Evolutionary conservation across 2,797 vertebrate genomes (phyloP).

Genomic region (Erethizon dorsatum): DNA sequence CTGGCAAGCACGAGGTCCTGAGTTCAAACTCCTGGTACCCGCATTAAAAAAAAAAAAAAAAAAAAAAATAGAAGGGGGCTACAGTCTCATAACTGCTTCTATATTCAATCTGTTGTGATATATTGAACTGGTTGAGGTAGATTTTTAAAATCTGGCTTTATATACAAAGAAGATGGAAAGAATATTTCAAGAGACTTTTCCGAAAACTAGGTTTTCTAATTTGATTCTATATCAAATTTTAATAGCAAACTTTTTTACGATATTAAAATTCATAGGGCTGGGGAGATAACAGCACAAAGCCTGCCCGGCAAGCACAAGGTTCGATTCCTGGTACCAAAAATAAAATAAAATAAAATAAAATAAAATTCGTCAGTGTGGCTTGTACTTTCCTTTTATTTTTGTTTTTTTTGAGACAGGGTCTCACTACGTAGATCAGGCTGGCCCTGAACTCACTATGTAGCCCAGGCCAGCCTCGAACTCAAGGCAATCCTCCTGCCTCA

Average conservation of each 20-base stretch:
- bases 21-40: no score
- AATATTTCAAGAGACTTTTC: conserved; percentile 55
- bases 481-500: neutral
- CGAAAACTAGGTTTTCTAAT: conserved; percentile 47
- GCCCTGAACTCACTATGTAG: neutral
- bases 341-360: no score
- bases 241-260: conserved; percentile 40
- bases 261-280: conserved; percentile 6
- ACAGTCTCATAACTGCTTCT: conserved; percentile 31
- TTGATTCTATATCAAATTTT: conserved; percentile 38
- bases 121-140: neutral
- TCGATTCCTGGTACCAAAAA: no score
- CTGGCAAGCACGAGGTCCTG: no score
- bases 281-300: no score
- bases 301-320: no score
- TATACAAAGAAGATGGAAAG: neutral
- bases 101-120: neutral
- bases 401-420: neutral
- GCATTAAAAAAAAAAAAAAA: no score
- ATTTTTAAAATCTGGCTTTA: neutral
- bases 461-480: neutral
- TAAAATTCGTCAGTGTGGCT: neutral
- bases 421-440: no score
- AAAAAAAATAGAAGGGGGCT: neutral
- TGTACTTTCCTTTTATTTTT: neutral